These are phyloP conservation scores for Suncus etruscus DNA, from an alignment of 2,113 vertebrate genomes.

Conservation along the genomic window DNA sequence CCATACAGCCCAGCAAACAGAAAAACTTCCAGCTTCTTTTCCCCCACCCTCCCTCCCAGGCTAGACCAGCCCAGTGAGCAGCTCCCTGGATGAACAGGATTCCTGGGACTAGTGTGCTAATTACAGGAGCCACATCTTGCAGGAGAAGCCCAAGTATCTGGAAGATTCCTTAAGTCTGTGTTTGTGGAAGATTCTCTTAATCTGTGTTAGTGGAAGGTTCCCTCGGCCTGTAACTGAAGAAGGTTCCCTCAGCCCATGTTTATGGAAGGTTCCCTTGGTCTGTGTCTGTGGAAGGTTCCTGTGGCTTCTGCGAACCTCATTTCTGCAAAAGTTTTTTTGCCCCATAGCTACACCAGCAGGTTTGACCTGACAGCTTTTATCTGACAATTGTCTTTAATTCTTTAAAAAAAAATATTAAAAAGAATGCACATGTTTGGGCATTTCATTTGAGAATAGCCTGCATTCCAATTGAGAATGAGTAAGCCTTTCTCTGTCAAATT, in stretches of 20 bases:
- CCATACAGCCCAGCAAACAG: neutral
- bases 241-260: too few relatives aligned
- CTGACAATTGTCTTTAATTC: neutral
- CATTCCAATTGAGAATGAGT: too few relatives aligned
- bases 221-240: too few relatives aligned
- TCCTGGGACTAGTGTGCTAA: constrained; percentile 56
- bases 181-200: too few relatives aligned
- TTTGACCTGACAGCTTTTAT: neutral
- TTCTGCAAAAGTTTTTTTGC: neutral
- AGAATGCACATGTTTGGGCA: neutral
- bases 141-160: neutral
- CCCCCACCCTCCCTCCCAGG: too few relatives aligned
- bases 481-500: too few relatives aligned
- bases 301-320: neutral
- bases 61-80: constrained; percentile 37
- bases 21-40: neutral
- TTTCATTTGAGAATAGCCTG: too few relatives aligned
- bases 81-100: constrained; percentile 50
- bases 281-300: too few relatives aligned
- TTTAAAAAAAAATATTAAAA: constrained; percentile 6
- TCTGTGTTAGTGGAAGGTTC: too few relatives aligned
- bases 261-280: too few relatives aligned
- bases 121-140: constrained; percentile 51
- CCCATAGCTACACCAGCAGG: neutral
- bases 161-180: too few relatives aligned